Evolutionary conservation across 2,888 invertebrate genomes (phyloP).

Genomic region (Plagodis dolabraria): DNA sequence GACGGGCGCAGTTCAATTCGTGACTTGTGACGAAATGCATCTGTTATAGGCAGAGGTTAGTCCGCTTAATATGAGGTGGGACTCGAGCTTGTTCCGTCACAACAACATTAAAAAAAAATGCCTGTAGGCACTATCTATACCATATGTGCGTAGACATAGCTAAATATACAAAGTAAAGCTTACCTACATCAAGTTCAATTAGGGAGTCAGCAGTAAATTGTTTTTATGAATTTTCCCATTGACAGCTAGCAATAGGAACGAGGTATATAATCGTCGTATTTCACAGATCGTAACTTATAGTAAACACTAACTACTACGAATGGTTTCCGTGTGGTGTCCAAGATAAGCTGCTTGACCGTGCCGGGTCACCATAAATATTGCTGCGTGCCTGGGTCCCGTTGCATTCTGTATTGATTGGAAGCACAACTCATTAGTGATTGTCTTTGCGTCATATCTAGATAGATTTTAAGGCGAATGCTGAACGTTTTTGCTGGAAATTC

Average conservation of each 20-base stretch:
- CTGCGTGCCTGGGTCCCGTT: slow-evolving; percentile 56
- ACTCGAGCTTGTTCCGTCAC: no score
- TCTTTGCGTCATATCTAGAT: slow-evolving; percentile 32
- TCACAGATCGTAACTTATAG: slow-evolving; percentile 49
- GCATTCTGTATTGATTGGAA: slow-evolving; percentile 56
- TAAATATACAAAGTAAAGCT: slow-evolving; percentile 1
- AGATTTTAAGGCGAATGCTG: no score
- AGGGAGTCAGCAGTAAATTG: slow-evolving; percentile 19
- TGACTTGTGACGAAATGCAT: no score
- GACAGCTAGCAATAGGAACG: slow-evolving; percentile 19
- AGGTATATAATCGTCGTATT: slow-evolving; percentile 27
- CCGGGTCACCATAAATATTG: slow-evolving; percentile 67
- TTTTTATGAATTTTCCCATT: slow-evolving; percentile 25
- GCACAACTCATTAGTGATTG: slow-evolving; percentile 50
- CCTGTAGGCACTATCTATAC: no score
- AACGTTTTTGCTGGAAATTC: no score
- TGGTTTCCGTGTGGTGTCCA: slow-evolving; percentile 50
- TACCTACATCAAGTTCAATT: slow-evolving; percentile 25
- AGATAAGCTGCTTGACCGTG: slow-evolving; percentile 57
- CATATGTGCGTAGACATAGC: no score
- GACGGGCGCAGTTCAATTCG: no score
- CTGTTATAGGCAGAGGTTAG: no score
- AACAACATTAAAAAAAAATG: no score
- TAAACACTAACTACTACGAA: slow-evolving; percentile 48
- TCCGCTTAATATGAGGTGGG: no score